phyloP scores from a whole-genome alignment of 2,797 vertebrate genomes.

The Chaetodon trifasciatus region DNA sequence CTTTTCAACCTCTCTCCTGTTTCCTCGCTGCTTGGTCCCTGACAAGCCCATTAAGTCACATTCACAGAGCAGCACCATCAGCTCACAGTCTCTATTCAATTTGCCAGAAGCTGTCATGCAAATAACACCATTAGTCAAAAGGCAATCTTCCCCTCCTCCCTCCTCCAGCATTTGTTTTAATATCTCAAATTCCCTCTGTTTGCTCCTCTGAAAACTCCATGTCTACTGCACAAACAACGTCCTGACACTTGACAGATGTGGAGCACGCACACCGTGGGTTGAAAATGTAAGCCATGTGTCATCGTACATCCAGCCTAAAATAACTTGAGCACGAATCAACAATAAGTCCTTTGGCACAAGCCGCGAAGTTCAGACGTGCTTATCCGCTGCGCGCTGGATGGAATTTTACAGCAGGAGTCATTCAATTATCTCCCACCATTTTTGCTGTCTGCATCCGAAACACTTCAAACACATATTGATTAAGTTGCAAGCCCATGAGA shows the following conservation, averaged over 20 bases:
- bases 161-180: slow-evolving; percentile 36
- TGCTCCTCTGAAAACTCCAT: background rate
- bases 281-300: slow-evolving; percentile 26
- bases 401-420: slow-evolving; percentile 35
- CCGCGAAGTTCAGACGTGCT: background rate
- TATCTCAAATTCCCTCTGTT: slow-evolving; percentile 10
- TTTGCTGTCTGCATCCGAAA: slow-evolving; percentile 21
- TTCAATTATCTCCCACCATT: slow-evolving; percentile 35
- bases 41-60: slow-evolving; percentile 19
- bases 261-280: slow-evolving; percentile 5
- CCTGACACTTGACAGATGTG: slow-evolving; percentile 2
- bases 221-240: background rate
- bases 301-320: slow-evolving; percentile 14
- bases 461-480: slow-evolving; percentile 32
- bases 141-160: slow-evolving; percentile 11
- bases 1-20: too few species aligned
- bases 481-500: background rate
- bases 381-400: slow-evolving; percentile 9
- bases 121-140: slow-evolving; percentile 54
- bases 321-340: slow-evolving; percentile 2
- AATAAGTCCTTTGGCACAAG: slow-evolving; percentile 7
- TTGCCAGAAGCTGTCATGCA: slow-evolving; percentile 31
- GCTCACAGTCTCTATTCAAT: slow-evolving; percentile 29
- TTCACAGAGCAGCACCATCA: slow-evolving; percentile 24
- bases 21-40: background rate